Base-by-base conservation (phyloP, 2,797 vertebrate genomes). In the Monodelphis domestica region DNA sequence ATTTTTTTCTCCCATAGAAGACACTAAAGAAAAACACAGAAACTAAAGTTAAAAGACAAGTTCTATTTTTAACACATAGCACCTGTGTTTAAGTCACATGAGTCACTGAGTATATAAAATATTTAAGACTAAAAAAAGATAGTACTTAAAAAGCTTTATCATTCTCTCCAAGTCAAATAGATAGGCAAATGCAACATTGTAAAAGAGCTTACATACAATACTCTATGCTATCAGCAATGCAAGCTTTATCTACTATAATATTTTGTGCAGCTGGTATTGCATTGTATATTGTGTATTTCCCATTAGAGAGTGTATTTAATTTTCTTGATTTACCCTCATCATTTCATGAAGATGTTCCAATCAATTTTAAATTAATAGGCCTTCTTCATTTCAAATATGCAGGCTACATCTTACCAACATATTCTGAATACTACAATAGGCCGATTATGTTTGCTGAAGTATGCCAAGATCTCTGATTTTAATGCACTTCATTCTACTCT, bases 281-380 rank as follows among this genome's bases (percentile, higher is more conserved):
- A 56, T 54, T 70, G 92, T 0, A 26, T 50, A 78, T 5, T 94
- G 92, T 0, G 28, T 59, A 91, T 92, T 90, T 90, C 84, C 90
- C 53, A 91, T 91, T 94, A 90, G 93, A 63, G 89, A 93, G 90
- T 92, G 94, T 96, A 97, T 94, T 97, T 96, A 91, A 97, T 98
- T 96, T 95, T 97, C 97, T 94, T 96, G 53, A 97, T 97, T 97
- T 94, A 90, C 89, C 14, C 50, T 96, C 89, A 94, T 94, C 57
- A 92, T 92, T 96, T 57, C 52, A 55, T 90, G 53, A 97, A 97
- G 95, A 95, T 91, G 38, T 57, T 97, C 59, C 93, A 95, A 96
- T 97, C 89, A 95, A 95, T 94, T 95, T 89, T 92, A 97, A 97
- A 97, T 96, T 91, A 97, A 97, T 88, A 96, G 95, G 63, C 63